These are phyloP conservation scores for Thamnophis sirtalis DNA, from an alignment of 2,113 vertebrate species.

Conservation along the genomic window DNA sequence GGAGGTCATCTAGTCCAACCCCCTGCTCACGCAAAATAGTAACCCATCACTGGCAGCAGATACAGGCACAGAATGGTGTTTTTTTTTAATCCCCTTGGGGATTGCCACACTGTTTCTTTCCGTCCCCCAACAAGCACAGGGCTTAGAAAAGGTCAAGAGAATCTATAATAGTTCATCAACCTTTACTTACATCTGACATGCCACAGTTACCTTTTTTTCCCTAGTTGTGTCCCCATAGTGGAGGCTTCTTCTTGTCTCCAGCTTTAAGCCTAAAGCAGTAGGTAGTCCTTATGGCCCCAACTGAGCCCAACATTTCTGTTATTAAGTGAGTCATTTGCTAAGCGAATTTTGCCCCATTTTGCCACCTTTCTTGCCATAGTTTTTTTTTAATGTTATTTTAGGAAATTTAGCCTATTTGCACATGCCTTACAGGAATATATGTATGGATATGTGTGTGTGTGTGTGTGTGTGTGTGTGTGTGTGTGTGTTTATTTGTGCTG, in stretches of 20 bases:
- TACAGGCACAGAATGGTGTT: not conserved
- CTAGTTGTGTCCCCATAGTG: not conserved
- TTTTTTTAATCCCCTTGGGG: not conserved
- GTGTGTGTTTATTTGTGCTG: too few relatives aligned
- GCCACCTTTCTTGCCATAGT: not conserved
- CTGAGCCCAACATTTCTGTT: not conserved
- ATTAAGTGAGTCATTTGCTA: not conserved
- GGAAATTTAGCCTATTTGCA: too few relatives aligned
- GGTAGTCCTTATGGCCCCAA: not conserved
- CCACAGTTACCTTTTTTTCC: not conserved
- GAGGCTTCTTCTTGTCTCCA: not conserved
- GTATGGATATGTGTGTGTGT: too few relatives aligned
- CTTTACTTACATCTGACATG: not conserved
- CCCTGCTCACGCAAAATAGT: not conserved
- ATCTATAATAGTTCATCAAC: not conserved
- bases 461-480: too few relatives aligned
- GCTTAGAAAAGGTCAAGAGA: not conserved
- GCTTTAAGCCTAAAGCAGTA: not conserved
- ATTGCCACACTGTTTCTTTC: not conserved
- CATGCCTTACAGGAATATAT: too few relatives aligned
- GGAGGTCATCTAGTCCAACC: too few relatives aligned
- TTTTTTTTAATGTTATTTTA: too few relatives aligned
- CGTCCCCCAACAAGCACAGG: not conserved
- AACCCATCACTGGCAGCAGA: not conserved
- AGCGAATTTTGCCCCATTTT: not conserved